phyloP scores from a whole-genome alignment of 2,888 invertebrate genomes.

The Mesorhabditis belari region DNA sequence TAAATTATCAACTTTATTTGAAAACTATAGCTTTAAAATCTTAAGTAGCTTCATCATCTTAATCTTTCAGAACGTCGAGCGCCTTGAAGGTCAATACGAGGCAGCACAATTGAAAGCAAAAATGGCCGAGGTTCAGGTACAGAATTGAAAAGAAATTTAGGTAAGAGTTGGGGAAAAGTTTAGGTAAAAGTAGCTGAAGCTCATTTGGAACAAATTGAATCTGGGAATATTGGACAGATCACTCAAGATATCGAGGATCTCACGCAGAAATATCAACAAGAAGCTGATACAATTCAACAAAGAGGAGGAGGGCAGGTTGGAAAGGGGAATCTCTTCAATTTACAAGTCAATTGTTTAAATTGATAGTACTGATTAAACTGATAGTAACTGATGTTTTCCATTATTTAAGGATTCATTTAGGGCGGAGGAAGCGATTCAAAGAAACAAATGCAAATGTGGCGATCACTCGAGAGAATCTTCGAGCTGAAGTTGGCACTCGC shows the following conservation, averaged over 20 bases:
- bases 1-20: too few species aligned
- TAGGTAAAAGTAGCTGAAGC: too few species aligned
- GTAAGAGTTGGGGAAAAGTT: too few species aligned
- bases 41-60: background rate
- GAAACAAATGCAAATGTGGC: background rate
- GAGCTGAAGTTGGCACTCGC: background rate
- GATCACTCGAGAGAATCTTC: background rate
- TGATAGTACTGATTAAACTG: too few species aligned
- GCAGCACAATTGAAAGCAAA: background rate
- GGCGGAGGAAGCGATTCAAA: background rate
- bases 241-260: too few species aligned
- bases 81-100: background rate
- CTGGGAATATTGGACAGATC: too few species aligned
- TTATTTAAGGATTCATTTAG: too few species aligned
- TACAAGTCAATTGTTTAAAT: background rate
- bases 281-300: background rate
- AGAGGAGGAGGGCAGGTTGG: background rate
- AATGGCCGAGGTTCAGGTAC: too few species aligned
- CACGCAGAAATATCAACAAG: background rate
- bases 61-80: background rate
- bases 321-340: background rate
- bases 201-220: too few species aligned
- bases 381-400: too few species aligned
- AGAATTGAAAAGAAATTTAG: too few species aligned
- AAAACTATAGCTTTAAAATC: background rate